Conservation (phyloP, 2,113 vertebrate genomes). For the Carollia perspicillata region DNA sequence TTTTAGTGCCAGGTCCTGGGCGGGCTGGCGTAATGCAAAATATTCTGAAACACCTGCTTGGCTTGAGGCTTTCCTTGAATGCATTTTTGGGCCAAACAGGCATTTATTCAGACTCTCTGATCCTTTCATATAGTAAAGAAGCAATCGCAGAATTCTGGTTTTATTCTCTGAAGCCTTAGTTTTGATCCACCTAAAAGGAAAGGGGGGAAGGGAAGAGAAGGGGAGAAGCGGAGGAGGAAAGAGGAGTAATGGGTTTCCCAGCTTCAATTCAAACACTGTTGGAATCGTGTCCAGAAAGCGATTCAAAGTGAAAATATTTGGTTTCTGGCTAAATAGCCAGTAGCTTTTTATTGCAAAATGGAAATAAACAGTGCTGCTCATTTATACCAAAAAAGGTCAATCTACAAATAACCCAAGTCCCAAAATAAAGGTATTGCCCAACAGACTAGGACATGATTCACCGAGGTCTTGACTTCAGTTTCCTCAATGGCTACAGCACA, state of each 20-base stretch:
- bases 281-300: conserved; percentile 79
- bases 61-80: conserved; percentile 65
- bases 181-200: conserved; percentile 76
- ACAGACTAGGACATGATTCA: conserved; percentile 57
- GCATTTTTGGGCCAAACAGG: conserved; percentile 56
- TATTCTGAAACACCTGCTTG: conserved; percentile 74
- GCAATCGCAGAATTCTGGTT: conserved; percentile 72
- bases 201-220: neutral
- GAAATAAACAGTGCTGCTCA: conserved; percentile 74
- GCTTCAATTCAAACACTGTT: conserved; percentile 78
- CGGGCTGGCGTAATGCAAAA: conserved; percentile 70
- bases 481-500: neutral
- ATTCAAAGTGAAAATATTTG: conserved; percentile 83
- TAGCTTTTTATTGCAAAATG: conserved; percentile 80
- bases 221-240: neutral
- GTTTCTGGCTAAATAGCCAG: conserved; percentile 76
- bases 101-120: conserved; percentile 67
- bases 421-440: conserved; percentile 54
- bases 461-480: conserved; percentile 42
- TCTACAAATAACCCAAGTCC: conserved; percentile 65
- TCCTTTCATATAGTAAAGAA: conserved; percentile 72
- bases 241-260: conserved; percentile 81
- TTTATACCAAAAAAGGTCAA: conserved; percentile 80
- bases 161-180: conserved; percentile 77
- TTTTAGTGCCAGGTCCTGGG: conserved; percentile 73